A percentile compares a stretch with the other conserved stretches of the same genome.
Conservation (phyloP, 2,888 invertebrate species). For the Scelioninae gen. 2 region DNA sequence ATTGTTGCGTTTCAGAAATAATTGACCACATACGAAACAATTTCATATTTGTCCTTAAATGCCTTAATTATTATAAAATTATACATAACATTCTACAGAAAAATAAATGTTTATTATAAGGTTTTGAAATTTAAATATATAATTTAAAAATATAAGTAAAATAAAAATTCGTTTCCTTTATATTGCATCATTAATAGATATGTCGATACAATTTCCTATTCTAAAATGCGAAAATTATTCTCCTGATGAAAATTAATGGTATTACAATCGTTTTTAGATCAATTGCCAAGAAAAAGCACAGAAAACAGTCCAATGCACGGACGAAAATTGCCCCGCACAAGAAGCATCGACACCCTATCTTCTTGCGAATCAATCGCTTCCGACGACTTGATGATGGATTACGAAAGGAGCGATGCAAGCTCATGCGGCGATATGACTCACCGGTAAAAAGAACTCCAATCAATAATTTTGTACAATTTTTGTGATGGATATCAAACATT, state of each 20-base stretch:
- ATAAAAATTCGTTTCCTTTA: no score
- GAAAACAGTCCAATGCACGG: constrained; percentile 72
- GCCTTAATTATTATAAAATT: neutral
- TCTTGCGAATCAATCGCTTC: constrained; percentile 89
- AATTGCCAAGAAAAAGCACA: constrained; percentile 66
- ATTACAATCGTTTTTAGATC: constrained; percentile 59
- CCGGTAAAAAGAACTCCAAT: constrained; percentile 76
- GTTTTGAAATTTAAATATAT: no score
- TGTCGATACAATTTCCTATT: no score
- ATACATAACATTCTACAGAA: no score
- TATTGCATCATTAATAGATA: no score
- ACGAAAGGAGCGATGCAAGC: constrained; percentile 81
- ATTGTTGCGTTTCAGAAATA: constrained; percentile 3
- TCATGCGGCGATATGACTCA: constrained; percentile 78
- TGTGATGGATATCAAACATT: no score
- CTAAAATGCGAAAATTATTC: no score
- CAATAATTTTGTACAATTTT: constrained; percentile 74
- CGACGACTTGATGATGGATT: constrained; percentile 92
- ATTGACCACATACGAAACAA: neutral
- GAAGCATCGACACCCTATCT: constrained; percentile 89
- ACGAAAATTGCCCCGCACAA: constrained; percentile 78
- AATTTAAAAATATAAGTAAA: no score
- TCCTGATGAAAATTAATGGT: no score
- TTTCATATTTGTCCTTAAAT: neutral
- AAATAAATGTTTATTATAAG: no score